Conservation (phyloP, 2,797 vertebrate genomes). For the Acanthiza pusilla region DNA sequence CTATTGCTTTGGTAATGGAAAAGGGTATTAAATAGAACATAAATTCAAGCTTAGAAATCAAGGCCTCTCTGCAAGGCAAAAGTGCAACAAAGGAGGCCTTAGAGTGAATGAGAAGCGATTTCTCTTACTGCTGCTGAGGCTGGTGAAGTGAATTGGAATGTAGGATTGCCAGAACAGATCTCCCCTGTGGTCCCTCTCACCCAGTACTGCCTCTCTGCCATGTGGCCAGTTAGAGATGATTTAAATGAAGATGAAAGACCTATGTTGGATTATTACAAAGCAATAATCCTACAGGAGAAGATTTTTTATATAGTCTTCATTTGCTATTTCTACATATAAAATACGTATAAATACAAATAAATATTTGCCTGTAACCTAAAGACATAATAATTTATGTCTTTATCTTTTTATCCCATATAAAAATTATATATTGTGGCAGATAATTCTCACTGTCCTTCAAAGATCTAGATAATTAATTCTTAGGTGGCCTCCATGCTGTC, state of each 20-base stretch:
- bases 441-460: background rate
- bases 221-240: background rate
- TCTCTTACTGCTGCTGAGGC: slow-evolving; percentile 22
- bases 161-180: background rate
- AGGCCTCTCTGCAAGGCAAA: background rate
- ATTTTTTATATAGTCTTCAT: background rate
- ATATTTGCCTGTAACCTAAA: background rate
- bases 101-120: slow-evolving; percentile 21
- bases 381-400: background rate
- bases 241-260: background rate
- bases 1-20: background rate
- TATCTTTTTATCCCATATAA: background rate
- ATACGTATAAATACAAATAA: background rate
- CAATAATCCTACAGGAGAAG: background rate
- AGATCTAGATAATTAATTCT: background rate
- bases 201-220: background rate
- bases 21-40: background rate
- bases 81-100: slow-evolving; percentile 19
- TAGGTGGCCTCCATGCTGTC: background rate
- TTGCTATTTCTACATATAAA: background rate
- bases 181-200: background rate
- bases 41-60: background rate
- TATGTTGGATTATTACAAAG: background rate
- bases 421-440: background rate
- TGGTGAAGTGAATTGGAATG: background rate